These are phyloP conservation scores for Nemopilema nomurai DNA, from an alignment of 30 jellyfish, hydroid and myxozoan species.

Conservation along the genomic window DNA sequence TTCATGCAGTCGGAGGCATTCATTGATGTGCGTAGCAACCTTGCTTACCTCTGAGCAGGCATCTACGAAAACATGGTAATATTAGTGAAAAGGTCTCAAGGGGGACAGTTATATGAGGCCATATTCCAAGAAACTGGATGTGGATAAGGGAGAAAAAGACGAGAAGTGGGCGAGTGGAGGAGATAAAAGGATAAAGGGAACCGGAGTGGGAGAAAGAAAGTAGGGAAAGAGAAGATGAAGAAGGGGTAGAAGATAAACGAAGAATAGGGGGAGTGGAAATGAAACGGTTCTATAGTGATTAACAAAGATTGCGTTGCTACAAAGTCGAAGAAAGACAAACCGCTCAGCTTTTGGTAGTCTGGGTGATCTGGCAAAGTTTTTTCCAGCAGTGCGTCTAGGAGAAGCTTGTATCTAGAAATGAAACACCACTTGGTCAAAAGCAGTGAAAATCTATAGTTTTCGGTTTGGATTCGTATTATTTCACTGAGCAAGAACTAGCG, in stretches of 20 bases:
- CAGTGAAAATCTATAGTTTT: no score
- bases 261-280: not conserved
- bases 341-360: conserved; percentile 76
- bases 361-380: conserved; percentile 77
- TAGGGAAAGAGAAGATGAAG: not conserved
- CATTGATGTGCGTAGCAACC: conserved; percentile 92
- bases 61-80: no score
- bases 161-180: no score
- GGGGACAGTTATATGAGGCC: not conserved
- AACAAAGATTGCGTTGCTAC: not conserved
- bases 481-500: no score
- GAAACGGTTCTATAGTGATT: no score
- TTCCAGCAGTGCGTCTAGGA: conserved; percentile 73
- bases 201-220: not conserved
- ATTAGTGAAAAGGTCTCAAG: not conserved
- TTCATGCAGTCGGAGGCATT: conserved; percentile 94
- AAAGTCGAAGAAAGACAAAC: conserved; percentile 56
- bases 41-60: conserved; percentile 78
- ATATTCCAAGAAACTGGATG: no score
- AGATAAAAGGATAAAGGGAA: not conserved
- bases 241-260: not conserved
- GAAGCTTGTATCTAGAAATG: conserved; percentile 71
- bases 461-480: no score
- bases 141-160: no score
- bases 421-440: no score